Evolutionary conservation across 1,140 invertebrate genomes (phyloP), one percentile per base, ranked within the genome.

Genomic region (Paraescarpia echinospica): DNA sequence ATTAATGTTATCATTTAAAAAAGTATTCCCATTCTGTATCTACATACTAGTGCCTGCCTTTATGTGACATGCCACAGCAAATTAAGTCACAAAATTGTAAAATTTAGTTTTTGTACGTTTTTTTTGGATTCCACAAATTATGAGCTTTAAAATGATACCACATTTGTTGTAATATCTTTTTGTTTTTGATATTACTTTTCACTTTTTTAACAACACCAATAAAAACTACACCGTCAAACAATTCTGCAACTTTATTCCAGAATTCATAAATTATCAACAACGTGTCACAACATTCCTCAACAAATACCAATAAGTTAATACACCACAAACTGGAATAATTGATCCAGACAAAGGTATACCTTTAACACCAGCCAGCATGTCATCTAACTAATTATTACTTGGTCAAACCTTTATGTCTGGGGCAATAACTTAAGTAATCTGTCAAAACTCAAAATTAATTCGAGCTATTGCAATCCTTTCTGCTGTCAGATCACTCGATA

Each of bases 161-260:
- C n/a, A n/a, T n/a, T n/a, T n/a, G n/a, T n/a, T n/a, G n/a, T n/a
- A n/a, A n/a, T n/a, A n/a, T n/a, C n/a, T n/a, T n/a, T n/a, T n/a
- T n/a, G n/a, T n/a, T n/a, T n/a, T n/a, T n/a, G n/a, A n/a, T n/a
- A n/a, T n/a, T n/a, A n/a, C n/a, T n/a, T n/a, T n/a, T n/a, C n/a
- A n/a, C n/a, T n/a, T n/a, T n/a, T n/a, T n/a, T n/a, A 41, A 41
- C 41, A 41, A 41, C n/a, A 41, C 41, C 4, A 12, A 41, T 41
- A 77, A 77, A 77, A 2, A 77, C 8, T 18, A 77, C 22, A 77
- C 14, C 59, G 27, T 77, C 59, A 77, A 77, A 77, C 59, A 77
- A 77, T 77, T 77, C 59, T 77, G 59, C 59, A 77, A 77, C 59
- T 77, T 77, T 77, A 77, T 77, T 77, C 59, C 59, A 77, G 59